Conservation (phyloP, 2,797 vertebrate species). For the Galago senegalensis region DNA sequence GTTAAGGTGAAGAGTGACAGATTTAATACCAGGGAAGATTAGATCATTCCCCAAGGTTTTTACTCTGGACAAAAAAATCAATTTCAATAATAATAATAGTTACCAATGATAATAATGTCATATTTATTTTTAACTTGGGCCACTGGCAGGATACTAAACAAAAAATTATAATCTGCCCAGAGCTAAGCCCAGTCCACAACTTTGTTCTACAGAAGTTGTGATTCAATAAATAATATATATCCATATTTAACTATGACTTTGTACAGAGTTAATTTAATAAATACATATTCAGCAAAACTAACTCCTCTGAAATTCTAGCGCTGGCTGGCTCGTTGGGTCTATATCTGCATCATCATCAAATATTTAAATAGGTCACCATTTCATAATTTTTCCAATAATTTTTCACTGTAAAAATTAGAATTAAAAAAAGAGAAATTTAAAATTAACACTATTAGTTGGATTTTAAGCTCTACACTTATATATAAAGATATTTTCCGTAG, state of each 20-base stretch:
- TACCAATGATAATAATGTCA: not conserved
- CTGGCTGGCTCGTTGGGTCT: not conserved
- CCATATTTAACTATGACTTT: conserved; percentile 5
- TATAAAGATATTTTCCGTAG: not conserved
- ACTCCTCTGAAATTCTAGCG: not conserved
- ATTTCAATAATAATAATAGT: not conserved
- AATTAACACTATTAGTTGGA: not conserved
- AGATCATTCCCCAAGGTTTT: conserved; percentile 1
- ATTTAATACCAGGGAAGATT: not conserved
- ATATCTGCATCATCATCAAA: not conserved
- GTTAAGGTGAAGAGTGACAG: not conserved
- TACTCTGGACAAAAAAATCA: not conserved
- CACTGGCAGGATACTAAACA: not conserved
- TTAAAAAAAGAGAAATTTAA: not conserved
- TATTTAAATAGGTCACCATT: conserved; percentile 14
- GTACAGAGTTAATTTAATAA: conserved; percentile 24
- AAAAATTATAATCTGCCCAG: not conserved
- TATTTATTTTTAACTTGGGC: not conserved
- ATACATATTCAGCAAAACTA: conserved; percentile 16
- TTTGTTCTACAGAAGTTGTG: conserved; percentile 2
- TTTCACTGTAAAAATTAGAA: not conserved
- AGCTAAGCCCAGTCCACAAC: not conserved
- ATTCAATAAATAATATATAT: conserved; percentile 14
- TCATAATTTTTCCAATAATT: conserved; percentile 18
- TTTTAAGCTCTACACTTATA: not conserved